Evolutionary conservation across 1,140 invertebrate genomes (phyloP).

Genomic region (Cecropterus lyciades): DNA sequence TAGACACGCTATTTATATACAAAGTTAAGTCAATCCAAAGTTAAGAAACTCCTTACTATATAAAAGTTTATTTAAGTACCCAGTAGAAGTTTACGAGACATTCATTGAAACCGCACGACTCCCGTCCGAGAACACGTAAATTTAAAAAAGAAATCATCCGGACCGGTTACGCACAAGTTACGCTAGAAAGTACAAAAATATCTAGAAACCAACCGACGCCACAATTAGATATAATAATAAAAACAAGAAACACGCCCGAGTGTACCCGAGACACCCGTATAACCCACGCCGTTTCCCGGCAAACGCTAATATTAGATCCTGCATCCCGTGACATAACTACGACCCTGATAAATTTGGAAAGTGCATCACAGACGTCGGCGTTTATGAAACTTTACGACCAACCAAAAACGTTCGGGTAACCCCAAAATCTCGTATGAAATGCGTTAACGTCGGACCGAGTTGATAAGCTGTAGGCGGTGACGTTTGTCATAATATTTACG

Average conservation of each 20-base stretch:
- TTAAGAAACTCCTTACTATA: neutral
- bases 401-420: conserved; percentile 20
- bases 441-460: neutral
- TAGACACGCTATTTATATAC: too few species aligned
- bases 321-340: conserved; percentile 46
- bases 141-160: conserved; percentile 8
- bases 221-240: conserved; percentile 24
- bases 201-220: conserved; percentile 12
- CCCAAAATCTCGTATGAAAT: conserved; percentile 1
- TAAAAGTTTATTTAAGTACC: neutral
- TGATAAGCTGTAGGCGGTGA: neutral
- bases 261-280: conserved; percentile 15
- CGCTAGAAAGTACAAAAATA: conserved; percentile 11
- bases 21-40: too few species aligned
- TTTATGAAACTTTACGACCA: neutral
- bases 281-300: conserved; percentile 43
- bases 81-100: too few species aligned
- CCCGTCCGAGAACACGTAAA: neutral
- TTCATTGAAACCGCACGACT: neutral
- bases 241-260: conserved; percentile 3
- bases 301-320: conserved; percentile 43
- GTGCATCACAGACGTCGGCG: conserved; percentile 32
- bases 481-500: conserved; percentile 6
- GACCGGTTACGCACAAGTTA: neutral
- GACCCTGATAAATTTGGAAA: conserved; percentile 41